These are phyloP conservation scores for Haemorhous mexicanus DNA, from an alignment of 2,113 vertebrate species.

Conservation along the genomic window DNA sequence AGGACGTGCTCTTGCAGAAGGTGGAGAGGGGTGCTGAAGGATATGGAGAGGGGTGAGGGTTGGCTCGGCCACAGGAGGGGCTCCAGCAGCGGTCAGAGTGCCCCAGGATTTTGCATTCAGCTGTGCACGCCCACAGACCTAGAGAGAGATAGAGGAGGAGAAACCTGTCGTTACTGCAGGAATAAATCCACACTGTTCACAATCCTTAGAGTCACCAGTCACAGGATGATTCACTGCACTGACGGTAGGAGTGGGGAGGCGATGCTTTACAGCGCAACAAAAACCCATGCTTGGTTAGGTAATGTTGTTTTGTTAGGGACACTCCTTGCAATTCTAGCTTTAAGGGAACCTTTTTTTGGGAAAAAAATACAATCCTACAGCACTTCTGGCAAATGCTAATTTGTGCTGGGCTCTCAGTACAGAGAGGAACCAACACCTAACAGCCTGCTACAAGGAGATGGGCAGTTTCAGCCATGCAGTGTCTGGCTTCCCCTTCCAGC, in stretches of 20 bases:
- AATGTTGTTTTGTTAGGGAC: not conserved
- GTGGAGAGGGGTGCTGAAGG: constrained; percentile 80
- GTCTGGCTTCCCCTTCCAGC: not conserved
- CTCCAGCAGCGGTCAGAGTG: constrained; percentile 98
- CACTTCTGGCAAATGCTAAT: not conserved
- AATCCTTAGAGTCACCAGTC: not conserved
- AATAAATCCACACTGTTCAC: not conserved
- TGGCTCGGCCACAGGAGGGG: constrained; percentile 85
- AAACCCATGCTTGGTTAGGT: not conserved
- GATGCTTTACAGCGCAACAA: not conserved
- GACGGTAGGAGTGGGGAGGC: accelerated
- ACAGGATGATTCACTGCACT: not conserved
- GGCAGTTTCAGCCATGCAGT: not conserved
- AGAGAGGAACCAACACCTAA: not conserved
- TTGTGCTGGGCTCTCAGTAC: not conserved
- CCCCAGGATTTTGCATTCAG: constrained; percentile 93
- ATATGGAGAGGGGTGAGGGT: constrained; percentile 72
- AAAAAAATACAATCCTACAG: not conserved
- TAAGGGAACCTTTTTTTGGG: not conserved
- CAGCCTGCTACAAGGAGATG: not conserved
- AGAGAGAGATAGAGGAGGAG: not conserved
- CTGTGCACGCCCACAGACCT: constrained; percentile 97
- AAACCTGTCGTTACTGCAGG: not conserved
- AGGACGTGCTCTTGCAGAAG: constrained; percentile 90
- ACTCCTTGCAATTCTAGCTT: not conserved